Conservation (phyloP, 2,888 invertebrate genomes). For the Germaria angustata region DNA sequence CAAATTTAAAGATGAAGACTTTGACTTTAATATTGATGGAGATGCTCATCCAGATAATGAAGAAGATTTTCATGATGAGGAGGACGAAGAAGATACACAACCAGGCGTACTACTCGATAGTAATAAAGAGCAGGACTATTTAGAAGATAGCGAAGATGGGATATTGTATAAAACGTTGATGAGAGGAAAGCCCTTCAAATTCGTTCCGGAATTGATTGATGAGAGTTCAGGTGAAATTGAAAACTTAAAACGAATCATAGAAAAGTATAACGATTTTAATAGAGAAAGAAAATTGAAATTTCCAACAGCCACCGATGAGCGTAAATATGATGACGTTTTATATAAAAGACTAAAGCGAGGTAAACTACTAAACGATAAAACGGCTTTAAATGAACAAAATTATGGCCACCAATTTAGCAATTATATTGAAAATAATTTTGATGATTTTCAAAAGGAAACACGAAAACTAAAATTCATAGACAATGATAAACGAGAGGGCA, state of each 20-base stretch:
- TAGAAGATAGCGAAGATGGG: constrained; percentile 20
- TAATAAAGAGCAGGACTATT: constrained; percentile 56
- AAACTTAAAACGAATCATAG: constrained; percentile 42
- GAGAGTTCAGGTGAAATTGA: constrained; percentile 40
- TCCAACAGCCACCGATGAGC: constrained; percentile 68
- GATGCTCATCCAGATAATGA: neutral
- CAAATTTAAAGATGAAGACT: constrained; percentile 69
- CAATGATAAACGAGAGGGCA: neutral
- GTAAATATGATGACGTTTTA: constrained; percentile 39
- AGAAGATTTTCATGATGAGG: constrained; percentile 57
- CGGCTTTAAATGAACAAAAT: constrained; percentile 66
- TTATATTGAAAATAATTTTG: constrained; percentile 33
- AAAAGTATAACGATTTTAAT: constrained; percentile 72
- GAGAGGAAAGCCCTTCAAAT: constrained; percentile 17
- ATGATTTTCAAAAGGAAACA: constrained; percentile 1
- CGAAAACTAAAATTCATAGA: constrained; percentile 45
- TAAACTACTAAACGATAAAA: constrained; percentile 50
- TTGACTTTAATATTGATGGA: neutral
- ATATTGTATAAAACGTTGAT: constrained; percentile 36
- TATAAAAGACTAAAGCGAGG: constrained; percentile 52
- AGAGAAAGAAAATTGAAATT: constrained; percentile 74
- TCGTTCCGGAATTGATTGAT: constrained; percentile 44
- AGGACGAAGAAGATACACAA: constrained; percentile 62
- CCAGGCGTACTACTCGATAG: constrained; percentile 33
- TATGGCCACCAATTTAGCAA: constrained; percentile 43